Evolutionary conservation across 2,888 invertebrate genomes (phyloP).

Genomic region (Hydrotaea diabolus): DNA sequence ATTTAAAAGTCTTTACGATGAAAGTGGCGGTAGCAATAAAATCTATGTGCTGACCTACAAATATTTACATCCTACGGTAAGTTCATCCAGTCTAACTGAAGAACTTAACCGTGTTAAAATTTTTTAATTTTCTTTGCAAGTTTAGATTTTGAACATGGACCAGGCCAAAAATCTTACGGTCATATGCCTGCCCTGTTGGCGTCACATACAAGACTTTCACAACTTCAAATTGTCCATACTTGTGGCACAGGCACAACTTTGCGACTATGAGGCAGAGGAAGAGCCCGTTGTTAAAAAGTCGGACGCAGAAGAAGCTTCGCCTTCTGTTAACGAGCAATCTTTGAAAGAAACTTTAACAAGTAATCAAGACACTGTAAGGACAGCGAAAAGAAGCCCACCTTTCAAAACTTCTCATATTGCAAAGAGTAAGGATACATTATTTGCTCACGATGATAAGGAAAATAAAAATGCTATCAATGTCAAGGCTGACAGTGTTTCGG

Average conservation of each 20-base stretch:
- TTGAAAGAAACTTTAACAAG: no score
- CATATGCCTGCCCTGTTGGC: neutral
- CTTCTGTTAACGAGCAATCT: no score
- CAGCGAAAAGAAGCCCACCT: no score
- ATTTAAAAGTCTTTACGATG: neutral
- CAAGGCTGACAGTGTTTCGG: no score
- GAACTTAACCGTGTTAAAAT: neutral
- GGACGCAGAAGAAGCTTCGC: neutral
- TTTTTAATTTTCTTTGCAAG: neutral
- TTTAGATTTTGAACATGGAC: neutral
- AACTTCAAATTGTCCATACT: neutral
- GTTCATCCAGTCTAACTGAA: neutral
- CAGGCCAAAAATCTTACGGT: neutral
- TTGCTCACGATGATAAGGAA: no score
- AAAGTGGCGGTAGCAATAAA: neutral
- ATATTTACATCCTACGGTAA: neutral
- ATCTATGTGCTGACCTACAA: neutral
- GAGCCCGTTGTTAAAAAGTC: neutral
- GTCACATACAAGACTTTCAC: neutral
- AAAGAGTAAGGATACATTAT: no score
- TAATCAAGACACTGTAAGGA: no score
- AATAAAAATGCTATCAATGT: no score
- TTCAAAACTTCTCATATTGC: no score
- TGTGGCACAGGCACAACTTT: neutral
- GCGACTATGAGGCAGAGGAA: neutral